Base-by-base conservation (phyloP, 92 coral and sea anemone species). In the Bergia sp. region DNA sequence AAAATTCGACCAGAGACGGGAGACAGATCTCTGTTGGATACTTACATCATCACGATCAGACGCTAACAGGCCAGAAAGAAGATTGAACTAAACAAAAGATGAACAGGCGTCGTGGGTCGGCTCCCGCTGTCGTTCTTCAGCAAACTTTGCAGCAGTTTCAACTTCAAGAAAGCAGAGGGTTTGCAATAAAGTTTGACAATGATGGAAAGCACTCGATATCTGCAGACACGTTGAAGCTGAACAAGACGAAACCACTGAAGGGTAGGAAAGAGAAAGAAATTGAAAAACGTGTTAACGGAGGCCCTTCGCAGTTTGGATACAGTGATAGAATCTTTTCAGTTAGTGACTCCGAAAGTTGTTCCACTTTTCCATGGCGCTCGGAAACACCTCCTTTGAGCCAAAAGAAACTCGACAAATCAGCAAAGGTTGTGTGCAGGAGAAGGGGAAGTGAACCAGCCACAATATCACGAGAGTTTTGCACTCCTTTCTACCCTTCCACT, bases 31-130 rank as follows among this genome's bases (percentile, higher is more conserved):
- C 49, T 13, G 85, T 18, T 57, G 67, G 72, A 37, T 29, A 36
- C 20, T 53, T 53, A 12, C 2, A 15, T 80, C 72, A 80, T 80
- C 71, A 53, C 85, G 71, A 38, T 15, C 37, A 37, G 41, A 18
- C 16, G 67, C 20, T 80, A 37, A 53, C 58, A 40, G 47, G 38
- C 39, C 2, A 3, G 67, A 37, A 80, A 38, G 23, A 1, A 36
- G 16, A 80, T 55, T 47, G 40, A 57, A 53, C 13, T 57, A 45
- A 18, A 45, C 12, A 53, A 44, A 76, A 7, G 66, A 91, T 92
- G 96, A 87, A 87, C 85, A 96, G 96, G 49, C 91, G 98, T n/a
- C 86, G 98, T 10, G 96, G 96, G 7, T 95, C 98, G 2, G 98
- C 98, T 1, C 98, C 98, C 29, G 98, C 98, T 18, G 96, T 89